phyloP scores from a whole-genome alignment of 2,797 vertebrate species.

The Sciurus vulgaris region DNA sequence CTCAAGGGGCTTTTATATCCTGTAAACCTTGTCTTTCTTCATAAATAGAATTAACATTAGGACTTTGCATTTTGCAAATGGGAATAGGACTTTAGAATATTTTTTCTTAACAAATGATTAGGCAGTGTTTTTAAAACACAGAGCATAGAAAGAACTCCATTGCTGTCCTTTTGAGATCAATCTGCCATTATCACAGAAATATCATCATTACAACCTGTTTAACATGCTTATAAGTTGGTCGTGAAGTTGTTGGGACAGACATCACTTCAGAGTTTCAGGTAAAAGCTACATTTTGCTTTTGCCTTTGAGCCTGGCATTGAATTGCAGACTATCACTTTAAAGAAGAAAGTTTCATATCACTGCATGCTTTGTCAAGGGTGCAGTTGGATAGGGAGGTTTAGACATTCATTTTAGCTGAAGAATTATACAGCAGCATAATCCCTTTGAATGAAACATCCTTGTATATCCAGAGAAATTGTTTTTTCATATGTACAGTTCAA shows the following conservation, averaged over 20 bases:
- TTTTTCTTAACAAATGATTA: conserved; percentile 37
- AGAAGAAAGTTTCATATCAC: conserved; percentile 58
- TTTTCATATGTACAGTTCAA: not conserved
- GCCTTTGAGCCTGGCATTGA: conserved; percentile 24
- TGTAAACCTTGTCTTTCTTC: not conserved
- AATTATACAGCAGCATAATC: conserved; percentile 48
- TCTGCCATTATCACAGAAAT: conserved; percentile 17
- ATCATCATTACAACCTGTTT: not conserved
- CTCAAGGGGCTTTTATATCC: not conserved
- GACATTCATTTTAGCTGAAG: conserved; percentile 42
- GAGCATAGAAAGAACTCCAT: not conserved
- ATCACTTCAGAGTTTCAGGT: conserved; percentile 52
- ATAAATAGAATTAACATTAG: conserved; percentile 23
- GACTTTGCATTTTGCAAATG: conserved; percentile 36
- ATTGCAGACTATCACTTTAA: conserved; percentile 61
- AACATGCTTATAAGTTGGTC: not conserved
- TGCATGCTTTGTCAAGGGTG: conserved; percentile 61
- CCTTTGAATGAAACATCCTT: conserved; percentile 53
- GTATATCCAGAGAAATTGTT: conserved; percentile 41
- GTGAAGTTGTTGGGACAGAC: conserved; percentile 26
- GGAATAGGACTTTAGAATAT: conserved; percentile 19
- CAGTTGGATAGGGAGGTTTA: not conserved
- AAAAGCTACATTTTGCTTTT: conserved; percentile 37
- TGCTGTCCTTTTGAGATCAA: not conserved
- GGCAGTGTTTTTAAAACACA: conserved; percentile 48